Evolutionary conservation across 2,888 invertebrate species (phyloP).

Genomic region (Chloromyia formosa): DNA sequence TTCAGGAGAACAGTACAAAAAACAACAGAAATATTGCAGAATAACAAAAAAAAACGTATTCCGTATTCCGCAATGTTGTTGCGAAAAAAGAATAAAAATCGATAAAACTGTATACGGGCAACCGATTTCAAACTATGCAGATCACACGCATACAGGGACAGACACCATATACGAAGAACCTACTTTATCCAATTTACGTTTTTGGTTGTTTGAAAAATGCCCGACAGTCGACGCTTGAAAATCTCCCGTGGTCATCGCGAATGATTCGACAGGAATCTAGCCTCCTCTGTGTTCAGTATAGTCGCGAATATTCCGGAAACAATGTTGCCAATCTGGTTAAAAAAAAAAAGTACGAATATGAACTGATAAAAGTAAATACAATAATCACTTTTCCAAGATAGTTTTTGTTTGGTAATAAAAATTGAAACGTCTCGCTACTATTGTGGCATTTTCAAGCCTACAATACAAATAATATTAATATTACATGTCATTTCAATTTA

Average conservation of each 20-base stretch:
- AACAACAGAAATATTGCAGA: neutral
- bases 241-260: slow-evolving; percentile 46
- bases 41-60: slow-evolving; percentile 9
- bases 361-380: no score
- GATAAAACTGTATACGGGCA: slow-evolving; percentile 48
- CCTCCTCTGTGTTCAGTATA: neutral
- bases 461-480: no score
- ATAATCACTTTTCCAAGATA: no score
- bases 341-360: no score
- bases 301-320: neutral
- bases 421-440: no score
- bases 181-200: slow-evolving; percentile 51
- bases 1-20: no score
- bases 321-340: slow-evolving; percentile 13
- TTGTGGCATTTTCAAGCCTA: no score
- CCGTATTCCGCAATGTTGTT: slow-evolving; percentile 26
- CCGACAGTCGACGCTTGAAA: slow-evolving; percentile 47
- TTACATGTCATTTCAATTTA: no score
- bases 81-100: slow-evolving; percentile 47
- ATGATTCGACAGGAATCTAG: slow-evolving; percentile 15
- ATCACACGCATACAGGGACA: slow-evolving; percentile 41
- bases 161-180: slow-evolving; percentile 42
- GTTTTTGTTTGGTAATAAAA: no score
- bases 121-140: slow-evolving; percentile 46
- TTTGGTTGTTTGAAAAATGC: slow-evolving; percentile 49